These are phyloP conservation scores for Trematomus bernacchii DNA, from an alignment of 2,797 vertebrate species.

Conservation along the genomic window DNA sequence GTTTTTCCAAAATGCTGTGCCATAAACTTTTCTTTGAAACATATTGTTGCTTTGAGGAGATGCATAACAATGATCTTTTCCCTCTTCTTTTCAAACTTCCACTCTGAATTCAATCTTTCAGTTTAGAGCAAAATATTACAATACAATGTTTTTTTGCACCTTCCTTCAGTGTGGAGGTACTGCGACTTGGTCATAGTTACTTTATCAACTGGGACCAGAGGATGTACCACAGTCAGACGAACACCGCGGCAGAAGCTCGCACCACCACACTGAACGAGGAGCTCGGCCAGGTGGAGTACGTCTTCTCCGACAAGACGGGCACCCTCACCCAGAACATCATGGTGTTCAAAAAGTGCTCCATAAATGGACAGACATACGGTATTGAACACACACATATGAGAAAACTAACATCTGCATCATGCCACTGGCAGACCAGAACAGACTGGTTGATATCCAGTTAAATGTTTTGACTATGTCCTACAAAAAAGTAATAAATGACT, in stretches of 20 bases:
- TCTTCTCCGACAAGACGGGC: constrained; percentile 95
- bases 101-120: too few species aligned
- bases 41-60: background rate
- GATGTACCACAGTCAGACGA: constrained; percentile 87
- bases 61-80: too few species aligned
- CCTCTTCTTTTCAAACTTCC: too few species aligned
- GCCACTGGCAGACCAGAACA: background rate
- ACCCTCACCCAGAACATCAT: constrained; percentile 97
- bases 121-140: background rate
- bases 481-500: too few species aligned
- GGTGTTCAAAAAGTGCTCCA: constrained; percentile 95
- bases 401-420: too few species aligned
- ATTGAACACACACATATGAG: constrained; percentile 6
- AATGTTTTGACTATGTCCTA: background rate
- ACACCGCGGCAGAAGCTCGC: constrained; percentile 89
- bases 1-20: background rate
- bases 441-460: background rate
- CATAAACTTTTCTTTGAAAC: background rate
- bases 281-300: constrained; percentile 94
- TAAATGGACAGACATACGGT: constrained; percentile 90
- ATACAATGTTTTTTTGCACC: background rate
- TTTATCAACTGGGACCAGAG: constrained; percentile 96
- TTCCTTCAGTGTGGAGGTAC: constrained; percentile 90
- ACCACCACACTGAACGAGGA: constrained; percentile 96
- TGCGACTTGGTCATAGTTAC: constrained; percentile 93